phyloP scores from a whole-genome alignment of 2,113 vertebrate species.

The Psophia crepitans region DNA sequence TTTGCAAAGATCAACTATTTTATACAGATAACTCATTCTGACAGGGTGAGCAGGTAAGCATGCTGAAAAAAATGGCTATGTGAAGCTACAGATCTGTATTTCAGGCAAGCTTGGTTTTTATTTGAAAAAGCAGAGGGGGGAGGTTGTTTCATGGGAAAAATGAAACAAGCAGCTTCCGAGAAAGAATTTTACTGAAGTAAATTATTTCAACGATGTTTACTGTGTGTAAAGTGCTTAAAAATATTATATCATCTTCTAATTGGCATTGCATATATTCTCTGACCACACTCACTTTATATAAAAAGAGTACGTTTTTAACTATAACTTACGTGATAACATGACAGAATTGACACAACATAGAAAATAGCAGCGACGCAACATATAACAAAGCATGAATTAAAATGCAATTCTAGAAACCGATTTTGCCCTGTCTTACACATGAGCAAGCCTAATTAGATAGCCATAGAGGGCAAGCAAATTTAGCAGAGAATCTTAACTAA shows the following conservation, averaged over 20 bases:
- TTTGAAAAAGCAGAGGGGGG: neutral
- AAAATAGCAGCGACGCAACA: neutral
- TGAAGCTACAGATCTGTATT: neutral
- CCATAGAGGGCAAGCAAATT: neutral
- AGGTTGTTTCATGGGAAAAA: neutral
- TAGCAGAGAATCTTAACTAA: neutral
- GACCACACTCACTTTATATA: neutral
- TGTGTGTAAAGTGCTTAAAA: neutral
- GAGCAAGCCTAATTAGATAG: neutral
- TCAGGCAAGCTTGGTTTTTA: neutral
- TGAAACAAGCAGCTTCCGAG: neutral
- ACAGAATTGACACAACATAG: neutral
- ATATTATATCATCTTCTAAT: neutral
- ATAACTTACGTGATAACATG: neutral
- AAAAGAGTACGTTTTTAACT: neutral
- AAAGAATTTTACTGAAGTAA: neutral
- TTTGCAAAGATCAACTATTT: neutral
- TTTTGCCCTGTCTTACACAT: neutral
- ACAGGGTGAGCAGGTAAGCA: neutral
- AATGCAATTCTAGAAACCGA: neutral
- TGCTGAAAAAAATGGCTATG: neutral
- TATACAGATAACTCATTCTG: neutral
- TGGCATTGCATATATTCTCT: neutral
- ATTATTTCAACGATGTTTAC: neutral
- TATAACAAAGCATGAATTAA: neutral